Base-by-base conservation (phyloP, 2,888 invertebrate species). In the Eupithecia insigniata region DNA sequence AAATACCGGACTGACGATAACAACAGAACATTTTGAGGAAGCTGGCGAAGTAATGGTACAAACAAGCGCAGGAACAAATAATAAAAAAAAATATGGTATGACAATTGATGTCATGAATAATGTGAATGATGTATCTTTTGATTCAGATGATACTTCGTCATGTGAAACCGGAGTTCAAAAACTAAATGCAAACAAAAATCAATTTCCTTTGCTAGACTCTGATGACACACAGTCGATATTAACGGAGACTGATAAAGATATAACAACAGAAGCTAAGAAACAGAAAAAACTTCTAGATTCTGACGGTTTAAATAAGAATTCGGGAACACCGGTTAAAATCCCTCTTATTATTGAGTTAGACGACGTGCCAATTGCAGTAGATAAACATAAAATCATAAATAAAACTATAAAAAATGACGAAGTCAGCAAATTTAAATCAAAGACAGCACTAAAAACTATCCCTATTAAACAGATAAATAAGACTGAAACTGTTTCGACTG, bases 401-500 rank as follows among this genome's bases (percentile, higher is more conserved):
- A 36, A 51, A 34, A 36, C 8, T 34, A 28, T 62, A 12, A 55
- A 22, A 3, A 14, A 30, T 18, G 2, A 72, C 28, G 26, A 62
- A 36, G 8, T 36, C 7, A n/a, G 6, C 22, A 55, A 39, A 61
- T 30, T 34, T 10, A 22, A 26, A 22, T 51, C 51, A 51, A 51
- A 22, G 14, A 26, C 0, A 14, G 5, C 12, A 26, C 12, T 32
- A 22, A 32, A n/a, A 60, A 39, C n/a, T 30, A 65, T 58, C 84
- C 70, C 80, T 2, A 83, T 74, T 70, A 51, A 71, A 66, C 71
- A 73, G 1, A 18, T 67, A 5, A 8, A 69, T 28, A 76, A 71
- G 36, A 8, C 30, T 43, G 64, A 66, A 34, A 32, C 32, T 34
- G 67, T 12, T 2, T 34, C 77, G 12, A 4, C 51, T 10, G 26